Conservation (phyloP, 1,140 invertebrate species). For the Drosophila cardini region DNA sequence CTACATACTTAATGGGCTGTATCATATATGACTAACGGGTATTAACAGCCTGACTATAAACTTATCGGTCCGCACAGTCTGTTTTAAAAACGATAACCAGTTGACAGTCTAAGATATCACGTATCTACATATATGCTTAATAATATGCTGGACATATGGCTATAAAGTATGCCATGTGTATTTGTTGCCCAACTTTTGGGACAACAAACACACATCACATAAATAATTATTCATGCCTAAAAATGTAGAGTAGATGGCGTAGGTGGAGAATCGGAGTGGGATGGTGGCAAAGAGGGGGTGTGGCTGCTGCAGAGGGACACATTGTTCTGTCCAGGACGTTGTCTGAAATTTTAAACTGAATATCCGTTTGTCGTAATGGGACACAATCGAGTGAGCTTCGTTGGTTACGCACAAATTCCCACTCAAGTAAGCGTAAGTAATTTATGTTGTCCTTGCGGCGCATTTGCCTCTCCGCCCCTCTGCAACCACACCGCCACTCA, state of each 20-base stretch:
- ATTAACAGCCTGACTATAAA: not conserved
- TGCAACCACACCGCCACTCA: not conserved
- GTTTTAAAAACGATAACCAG: conserved; percentile 19
- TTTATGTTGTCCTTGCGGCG: conserved; percentile 83
- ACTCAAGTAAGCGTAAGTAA: conserved; percentile 84
- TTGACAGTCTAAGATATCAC: conserved; percentile 25
- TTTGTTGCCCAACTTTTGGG: conserved; percentile 65
- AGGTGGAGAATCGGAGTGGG: not conserved
- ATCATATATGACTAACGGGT: too few species aligned
- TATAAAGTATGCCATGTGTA: conserved; percentile 59
- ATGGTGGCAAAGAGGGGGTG: not conserved
- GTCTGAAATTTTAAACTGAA: conserved; percentile 78
- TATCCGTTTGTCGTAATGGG: conserved; percentile 81
- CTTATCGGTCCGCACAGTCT: not conserved
- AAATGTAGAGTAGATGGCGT: conserved; percentile 39
- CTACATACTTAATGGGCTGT: too few species aligned
- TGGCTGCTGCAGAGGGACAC: conserved; percentile 16
- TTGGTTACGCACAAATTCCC: conserved; percentile 84
- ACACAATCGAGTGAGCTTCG: conserved; percentile 82
- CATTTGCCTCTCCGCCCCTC: conserved; percentile 47
- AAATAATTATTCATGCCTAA: conserved; percentile 80
- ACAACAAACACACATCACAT: conserved; percentile 42
- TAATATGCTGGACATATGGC: conserved; percentile 69
- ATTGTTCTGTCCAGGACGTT: conserved; percentile 49
- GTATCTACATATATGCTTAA: conserved; percentile 40